A percentile compares a stretch with the other conserved stretches of the same genome.
Evolutionary conservation across 2,113 vertebrate genomes (phyloP).

Genomic region (Emydura subglobosa): DNA sequence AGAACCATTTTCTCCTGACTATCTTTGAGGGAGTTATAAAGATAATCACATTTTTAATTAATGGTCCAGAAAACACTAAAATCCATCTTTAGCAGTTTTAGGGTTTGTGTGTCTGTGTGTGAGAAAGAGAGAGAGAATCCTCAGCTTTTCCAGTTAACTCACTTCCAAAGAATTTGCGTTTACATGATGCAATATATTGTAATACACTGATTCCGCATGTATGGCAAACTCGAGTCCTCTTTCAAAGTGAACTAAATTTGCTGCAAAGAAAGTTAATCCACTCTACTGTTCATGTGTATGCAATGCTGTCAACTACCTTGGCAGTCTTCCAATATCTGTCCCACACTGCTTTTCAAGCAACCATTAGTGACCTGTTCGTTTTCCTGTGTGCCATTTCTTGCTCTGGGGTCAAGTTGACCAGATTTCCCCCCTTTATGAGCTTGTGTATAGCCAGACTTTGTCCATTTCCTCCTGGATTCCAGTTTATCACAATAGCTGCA

Average conservation of each 20-base stretch:
- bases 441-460: too few relatives aligned
- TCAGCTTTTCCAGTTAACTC: not conserved
- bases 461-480: too few relatives aligned
- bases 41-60: constrained; percentile 41
- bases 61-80: not conserved
- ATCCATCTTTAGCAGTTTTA: not conserved
- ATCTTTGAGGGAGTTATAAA: constrained; percentile 6
- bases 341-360: not conserved
- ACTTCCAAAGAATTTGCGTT: not conserved
- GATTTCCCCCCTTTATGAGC: too few relatives aligned
- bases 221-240: not conserved
- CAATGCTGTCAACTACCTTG: not conserved
- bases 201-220: not conserved
- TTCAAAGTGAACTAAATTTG: not conserved
- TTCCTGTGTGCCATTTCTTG: too few relatives aligned
- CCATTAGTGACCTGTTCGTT: not conserved
- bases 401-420: too few relatives aligned
- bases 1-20: constrained; percentile 61
- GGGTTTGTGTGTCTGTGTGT: not conserved
- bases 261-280: not conserved
- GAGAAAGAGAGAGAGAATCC: not conserved
- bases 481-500: too few relatives aligned
- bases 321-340: not conserved
- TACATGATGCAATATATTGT: not conserved
- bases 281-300: not conserved